A percentile compares a stretch with the other conserved stretches of the same genome.
These are phyloP conservation scores for Lasaia peninsularis DNA, from an alignment of 1,140 invertebrate species.

Conservation along the genomic window DNA sequence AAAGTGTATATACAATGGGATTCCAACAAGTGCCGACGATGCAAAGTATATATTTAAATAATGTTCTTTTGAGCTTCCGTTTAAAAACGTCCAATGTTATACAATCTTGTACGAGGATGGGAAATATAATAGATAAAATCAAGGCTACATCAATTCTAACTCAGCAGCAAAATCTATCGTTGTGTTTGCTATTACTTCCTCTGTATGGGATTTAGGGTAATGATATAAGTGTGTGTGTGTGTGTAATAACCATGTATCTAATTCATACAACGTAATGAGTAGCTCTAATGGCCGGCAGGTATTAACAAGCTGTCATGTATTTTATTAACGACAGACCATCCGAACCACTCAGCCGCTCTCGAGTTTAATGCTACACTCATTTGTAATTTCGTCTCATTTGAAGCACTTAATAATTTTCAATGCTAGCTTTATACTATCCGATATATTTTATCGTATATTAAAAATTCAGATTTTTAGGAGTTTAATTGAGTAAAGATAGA, in stretches of 20 bases:
- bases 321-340: slow-evolving; percentile 34
- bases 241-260: slow-evolving; percentile 1
- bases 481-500: not conserved
- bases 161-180: too few species aligned
- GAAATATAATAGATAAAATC: too few species aligned
- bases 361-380: slow-evolving; percentile 36
- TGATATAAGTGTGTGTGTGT: not conserved
- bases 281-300: slow-evolving; percentile 10
- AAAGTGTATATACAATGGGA: too few species aligned
- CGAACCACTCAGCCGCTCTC: slow-evolving; percentile 31
- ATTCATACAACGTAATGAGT: slow-evolving; percentile 10
- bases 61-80: too few species aligned
- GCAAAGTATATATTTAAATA: too few species aligned
- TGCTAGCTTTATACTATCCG: slow-evolving; percentile 20
- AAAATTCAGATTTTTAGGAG: not conserved
- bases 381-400: slow-evolving; percentile 44
- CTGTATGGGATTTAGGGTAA: too few species aligned
- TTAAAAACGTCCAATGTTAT: too few species aligned
- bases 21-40: too few species aligned
- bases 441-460: not conserved
- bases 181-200: too few species aligned
- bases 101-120: too few species aligned
- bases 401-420: slow-evolving; percentile 38
- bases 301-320: slow-evolving; percentile 23
- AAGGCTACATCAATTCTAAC: too few species aligned